Conservation (phyloP, 2,113 vertebrate species). For the Buteo buteo region DNA sequence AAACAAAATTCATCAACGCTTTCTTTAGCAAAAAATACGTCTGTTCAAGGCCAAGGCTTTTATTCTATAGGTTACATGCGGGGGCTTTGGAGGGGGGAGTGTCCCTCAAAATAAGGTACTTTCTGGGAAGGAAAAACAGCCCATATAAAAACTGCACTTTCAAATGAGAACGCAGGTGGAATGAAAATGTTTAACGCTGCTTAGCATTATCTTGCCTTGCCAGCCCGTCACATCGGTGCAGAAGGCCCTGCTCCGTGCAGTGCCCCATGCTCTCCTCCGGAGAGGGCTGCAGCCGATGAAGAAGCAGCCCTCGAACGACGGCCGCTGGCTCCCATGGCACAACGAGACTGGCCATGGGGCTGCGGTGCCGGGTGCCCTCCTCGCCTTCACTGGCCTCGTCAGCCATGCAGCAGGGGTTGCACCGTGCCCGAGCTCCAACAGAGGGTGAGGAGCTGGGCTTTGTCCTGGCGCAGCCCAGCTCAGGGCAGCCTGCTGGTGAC, state of each 20-base stretch:
- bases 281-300: background rate
- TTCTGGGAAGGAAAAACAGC: background rate
- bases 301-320: background rate
- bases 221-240: background rate
- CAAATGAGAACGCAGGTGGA: background rate
- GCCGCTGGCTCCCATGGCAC: background rate
- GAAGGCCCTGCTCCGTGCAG: background rate
- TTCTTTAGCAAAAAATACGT: background rate
- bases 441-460: background rate
- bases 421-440: accelerated
- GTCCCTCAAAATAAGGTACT: background rate
- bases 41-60: background rate
- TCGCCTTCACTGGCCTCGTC: accelerated
- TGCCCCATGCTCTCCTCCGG: accelerated
- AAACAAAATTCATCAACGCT: background rate
- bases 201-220: background rate
- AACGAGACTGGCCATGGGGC: accelerated
- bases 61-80: background rate
- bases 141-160: background rate
- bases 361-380: background rate
- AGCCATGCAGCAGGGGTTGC: accelerated
- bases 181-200: background rate
- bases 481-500: background rate
- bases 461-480: background rate
- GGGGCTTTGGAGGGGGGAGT: no score